Evolutionary conservation across 2,888 invertebrate genomes (phyloP), one percentile per base, ranked within the genome.

Genomic region (Acanthosepion pharaonis): DNA sequence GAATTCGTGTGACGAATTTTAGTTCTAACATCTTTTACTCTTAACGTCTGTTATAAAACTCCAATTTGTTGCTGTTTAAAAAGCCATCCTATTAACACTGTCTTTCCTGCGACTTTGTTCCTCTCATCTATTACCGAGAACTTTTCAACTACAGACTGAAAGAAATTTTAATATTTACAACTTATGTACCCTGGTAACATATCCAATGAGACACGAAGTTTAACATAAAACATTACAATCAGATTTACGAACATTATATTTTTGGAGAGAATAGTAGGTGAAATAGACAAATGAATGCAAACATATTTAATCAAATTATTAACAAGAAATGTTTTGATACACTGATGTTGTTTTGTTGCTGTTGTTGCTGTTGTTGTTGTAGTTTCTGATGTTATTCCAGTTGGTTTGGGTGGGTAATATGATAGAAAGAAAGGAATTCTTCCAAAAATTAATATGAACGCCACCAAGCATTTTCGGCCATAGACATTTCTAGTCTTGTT

Each of bases 191-290:
- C 78, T 33, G 78, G 78, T 78, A 78, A 78, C 78, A 78, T 78
- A 33, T 78, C 78, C 78, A 78, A 78, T 78, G n/a, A n/a, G 78
- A 78, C 78, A 78, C 78, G 20, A 78, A 78, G 78, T 78, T n/a
- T n/a, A n/a, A 78, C 78, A 78, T 78, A 78, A 78, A n/a, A 78
- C 78, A 33, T 78, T 78, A 78, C 78, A 78, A 78, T 78, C 78
- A 78, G 33, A 78, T 15, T 78, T 78, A 78, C 78, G 78, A n/a
- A 78, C n/a, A n/a, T n/a, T 33, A 78, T 23, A 78, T n/a, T n/a
- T 78, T 78, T n/a, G n/a, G 78, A 33, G 33, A 78, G 33, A 78
- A n/a, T 78, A 78, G 78, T n/a, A 33, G 78, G 78, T 78, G 78
- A 78, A 78, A 78, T 11, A 78, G 78, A 78, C 78, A 78, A n/a